phyloP scores from a whole-genome alignment of 2,113 vertebrate species.

The Podiceps cristatus region DNA sequence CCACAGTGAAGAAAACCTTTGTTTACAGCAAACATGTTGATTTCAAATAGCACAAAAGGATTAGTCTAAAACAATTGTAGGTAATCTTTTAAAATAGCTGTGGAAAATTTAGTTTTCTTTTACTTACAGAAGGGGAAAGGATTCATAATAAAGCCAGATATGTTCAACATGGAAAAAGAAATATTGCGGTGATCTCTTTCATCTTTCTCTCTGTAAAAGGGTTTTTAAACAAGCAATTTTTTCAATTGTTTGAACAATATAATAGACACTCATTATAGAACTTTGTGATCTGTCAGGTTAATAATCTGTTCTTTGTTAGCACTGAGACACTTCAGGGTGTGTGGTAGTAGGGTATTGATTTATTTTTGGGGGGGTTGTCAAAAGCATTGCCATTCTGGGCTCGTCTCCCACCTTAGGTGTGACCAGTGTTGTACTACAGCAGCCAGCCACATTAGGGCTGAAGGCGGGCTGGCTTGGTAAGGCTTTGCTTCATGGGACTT shows the following conservation, averaged over 20 bases:
- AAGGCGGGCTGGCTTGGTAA: accelerated
- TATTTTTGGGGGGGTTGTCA: background rate
- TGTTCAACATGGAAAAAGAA: background rate
- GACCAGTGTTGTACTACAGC: background rate
- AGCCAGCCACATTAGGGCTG: background rate
- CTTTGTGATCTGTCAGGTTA: background rate
- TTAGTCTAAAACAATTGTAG: background rate
- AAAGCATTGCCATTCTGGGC: background rate
- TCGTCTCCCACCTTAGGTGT: background rate
- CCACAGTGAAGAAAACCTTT: background rate
- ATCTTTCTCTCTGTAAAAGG: background rate
- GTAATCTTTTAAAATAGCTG: background rate
- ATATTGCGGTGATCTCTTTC: background rate
- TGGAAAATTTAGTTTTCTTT: background rate
- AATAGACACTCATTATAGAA: background rate
- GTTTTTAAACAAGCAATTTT: background rate
- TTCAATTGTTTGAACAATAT: background rate
- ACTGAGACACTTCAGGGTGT: background rate
- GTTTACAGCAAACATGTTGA: background rate
- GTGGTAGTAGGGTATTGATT: background rate
- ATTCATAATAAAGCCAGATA: background rate
- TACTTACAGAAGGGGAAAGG: background rate
- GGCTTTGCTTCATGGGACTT: background rate
- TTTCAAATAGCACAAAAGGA: background rate
- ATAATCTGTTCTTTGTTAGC: background rate